Evolutionary conservation across 2,113 vertebrate genomes (phyloP), one percentile per base, ranked within the genome.

Genomic region (Psittacus erithacus): DNA sequence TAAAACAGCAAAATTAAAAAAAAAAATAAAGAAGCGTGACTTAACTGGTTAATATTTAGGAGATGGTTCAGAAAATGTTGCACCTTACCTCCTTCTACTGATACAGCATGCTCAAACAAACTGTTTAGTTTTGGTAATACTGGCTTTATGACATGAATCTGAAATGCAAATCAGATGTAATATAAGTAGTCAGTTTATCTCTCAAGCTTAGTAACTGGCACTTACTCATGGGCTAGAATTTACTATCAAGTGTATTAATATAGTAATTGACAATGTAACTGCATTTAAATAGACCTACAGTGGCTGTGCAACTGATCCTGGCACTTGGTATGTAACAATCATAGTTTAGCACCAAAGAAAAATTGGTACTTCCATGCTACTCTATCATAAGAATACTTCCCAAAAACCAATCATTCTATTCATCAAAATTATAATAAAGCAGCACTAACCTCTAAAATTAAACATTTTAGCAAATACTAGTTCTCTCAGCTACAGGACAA

Each of bases 61-160:
- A 55, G 9, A 12, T 53, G 8, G 60, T 74, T 64, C 43, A 82
- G 27, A 52, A 79, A 77, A 57, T 82, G 52, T 44, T 33, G 47
- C 9, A 7, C 17, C 86, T 97, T 97, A 99, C 99, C 98, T 96
- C 98, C 94, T 91, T 96, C 96, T 23, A 97, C 95, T 39, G 97
- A 98, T 76, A 98, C 71, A 53, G 98, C 98, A 59, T 96, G 98
- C 64, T 99, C 98, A 52, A 99, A 99, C 43, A 99, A 95, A 31
- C 93, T 96, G 95, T 99, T 98, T 18, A 99, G 97, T 97, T 99
- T 98, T 88, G 98, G 99, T 50, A 99, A 98, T 46, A 99, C 98
- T 46, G 99, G 99, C 62, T 98, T 99, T 95, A 99, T 99, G 17
- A 99, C 98, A 15, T 99, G 99, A 89, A 99, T 98, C 99, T 99